Evolutionary conservation across 1,140 invertebrate genomes (phyloP).

Genomic region (Zaprionus ghesquierei): DNA sequence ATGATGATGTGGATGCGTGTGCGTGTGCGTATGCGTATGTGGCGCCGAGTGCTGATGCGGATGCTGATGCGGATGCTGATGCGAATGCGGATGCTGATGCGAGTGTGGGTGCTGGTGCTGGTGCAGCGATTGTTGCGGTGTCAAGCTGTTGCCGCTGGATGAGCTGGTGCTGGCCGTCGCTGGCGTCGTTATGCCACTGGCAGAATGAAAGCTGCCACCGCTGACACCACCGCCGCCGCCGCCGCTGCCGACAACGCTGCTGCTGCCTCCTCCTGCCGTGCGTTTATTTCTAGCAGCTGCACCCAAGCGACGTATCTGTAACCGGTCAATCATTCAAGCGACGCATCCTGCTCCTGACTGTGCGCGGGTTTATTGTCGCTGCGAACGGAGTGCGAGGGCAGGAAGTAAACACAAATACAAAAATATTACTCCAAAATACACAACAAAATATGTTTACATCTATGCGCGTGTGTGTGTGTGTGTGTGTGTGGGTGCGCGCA

Average conservation of each 20-base stretch:
- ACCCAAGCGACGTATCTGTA: conserved; percentile 79
- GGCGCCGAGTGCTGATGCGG: conserved; percentile 10
- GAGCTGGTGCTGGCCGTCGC: conserved; percentile 74
- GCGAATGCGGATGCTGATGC: conserved; percentile 25
- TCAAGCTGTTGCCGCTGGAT: conserved; percentile 72
- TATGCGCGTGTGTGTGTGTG: neutral
- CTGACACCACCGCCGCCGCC: neutral
- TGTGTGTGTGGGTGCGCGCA: neutral
- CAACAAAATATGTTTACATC: neutral
- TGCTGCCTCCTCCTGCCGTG: conserved; percentile 12
- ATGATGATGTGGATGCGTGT: conserved; percentile 13
- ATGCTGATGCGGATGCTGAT: no score
- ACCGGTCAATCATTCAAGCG: conserved; percentile 80
- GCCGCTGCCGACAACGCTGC: conserved; percentile 24
- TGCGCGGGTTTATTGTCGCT: conserved; percentile 16
- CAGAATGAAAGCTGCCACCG: conserved; percentile 37
- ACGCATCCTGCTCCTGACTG: conserved; percentile 52
- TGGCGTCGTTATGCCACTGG: conserved; percentile 65
- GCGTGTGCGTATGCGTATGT: conserved; percentile 12
- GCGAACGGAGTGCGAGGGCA: neutral
- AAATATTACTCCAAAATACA: neutral
- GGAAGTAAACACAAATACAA: neutral
- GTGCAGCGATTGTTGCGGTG: conserved; percentile 55
- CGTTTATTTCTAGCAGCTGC: conserved; percentile 76
- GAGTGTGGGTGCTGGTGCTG: conserved; percentile 18